Conservation (phyloP, 2,888 invertebrate species). For the Leucozona laternaria region DNA sequence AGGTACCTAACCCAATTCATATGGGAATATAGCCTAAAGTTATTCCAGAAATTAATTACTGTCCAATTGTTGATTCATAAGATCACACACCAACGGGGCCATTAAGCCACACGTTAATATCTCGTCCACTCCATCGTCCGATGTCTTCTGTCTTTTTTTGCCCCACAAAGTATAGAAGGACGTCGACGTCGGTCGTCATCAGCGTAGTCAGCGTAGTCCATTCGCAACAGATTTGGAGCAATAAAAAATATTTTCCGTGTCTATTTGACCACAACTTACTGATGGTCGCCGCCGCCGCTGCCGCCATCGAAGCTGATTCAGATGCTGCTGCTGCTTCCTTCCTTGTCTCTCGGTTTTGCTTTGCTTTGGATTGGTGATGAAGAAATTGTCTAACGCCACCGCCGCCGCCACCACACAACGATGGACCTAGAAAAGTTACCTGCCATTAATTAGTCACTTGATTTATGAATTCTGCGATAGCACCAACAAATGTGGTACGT, state of each 20-base stretch:
- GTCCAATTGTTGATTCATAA: conserved; percentile 73
- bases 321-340: conserved; percentile 34
- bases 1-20: conserved; percentile 4
- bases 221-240: conserved; percentile 68
- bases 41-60: conserved; percentile 70
- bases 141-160: neutral
- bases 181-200: conserved; percentile 22
- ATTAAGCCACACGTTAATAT: conserved; percentile 73
- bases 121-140: conserved; percentile 57
- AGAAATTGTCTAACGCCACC: conserved; percentile 74
- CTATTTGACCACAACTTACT: conserved; percentile 58
- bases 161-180: conserved; percentile 4
- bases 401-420: conserved; percentile 58
- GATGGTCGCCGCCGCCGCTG: neutral
- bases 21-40: conserved; percentile 28
- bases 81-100: conserved; percentile 69
- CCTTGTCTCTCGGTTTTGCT: conserved; percentile 30
- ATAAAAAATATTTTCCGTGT: conserved; percentile 72
- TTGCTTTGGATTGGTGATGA: conserved; percentile 60
- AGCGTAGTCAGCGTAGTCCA: conserved; percentile 16
- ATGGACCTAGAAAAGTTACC: conserved; percentile 73
- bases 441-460: conserved; percentile 78
- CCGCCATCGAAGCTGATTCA: conserved; percentile 26
- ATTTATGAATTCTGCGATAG: conserved; percentile 78
- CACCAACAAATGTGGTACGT: conserved; percentile 75